Percentiles rank a stretch among this genome's conserved stretches.
These are phyloP conservation scores for Lasiurus borealis DNA, from an alignment of 2,113 vertebrate species.

Conservation along the genomic window DNA sequence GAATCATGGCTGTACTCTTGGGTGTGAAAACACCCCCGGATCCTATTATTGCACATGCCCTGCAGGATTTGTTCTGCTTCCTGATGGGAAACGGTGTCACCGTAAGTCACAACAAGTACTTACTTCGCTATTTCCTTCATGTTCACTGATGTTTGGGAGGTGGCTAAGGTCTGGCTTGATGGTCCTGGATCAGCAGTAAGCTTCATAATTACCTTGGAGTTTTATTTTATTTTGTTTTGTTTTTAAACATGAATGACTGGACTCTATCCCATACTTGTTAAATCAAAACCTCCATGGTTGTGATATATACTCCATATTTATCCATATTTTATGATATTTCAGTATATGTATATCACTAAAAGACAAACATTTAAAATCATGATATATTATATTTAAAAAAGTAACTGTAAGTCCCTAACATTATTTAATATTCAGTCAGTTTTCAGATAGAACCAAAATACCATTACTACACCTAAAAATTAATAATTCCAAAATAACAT, in stretches of 20 bases:
- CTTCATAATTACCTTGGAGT: neutral
- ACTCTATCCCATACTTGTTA: neutral
- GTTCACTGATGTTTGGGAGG: neutral
- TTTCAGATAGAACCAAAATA: conserved; percentile 10
- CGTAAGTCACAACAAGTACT: conserved; percentile 84
- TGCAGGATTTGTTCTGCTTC: conserved; percentile 91
- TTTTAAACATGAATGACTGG: neutral
- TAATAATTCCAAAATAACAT: neutral
- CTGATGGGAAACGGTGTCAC: conserved; percentile 93
- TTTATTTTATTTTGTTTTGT: conserved; percentile 24
- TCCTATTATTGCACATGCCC: conserved; percentile 98
- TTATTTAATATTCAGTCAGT: neutral
- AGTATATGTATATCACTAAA: neutral
- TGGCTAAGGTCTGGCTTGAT: neutral
- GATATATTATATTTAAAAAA: neutral
- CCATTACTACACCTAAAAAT: neutral
- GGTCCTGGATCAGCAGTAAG: neutral
- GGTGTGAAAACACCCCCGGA: conserved; percentile 95
- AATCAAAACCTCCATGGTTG: neutral
- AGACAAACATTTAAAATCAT: neutral
- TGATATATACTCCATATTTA: neutral
- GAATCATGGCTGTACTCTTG: conserved; percentile 96
- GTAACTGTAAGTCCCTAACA: neutral
- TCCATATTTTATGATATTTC: neutral
- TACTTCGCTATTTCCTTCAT: neutral